These are phyloP conservation scores for Conus canariensis DNA, from an alignment of 2,888 invertebrate species.

Conservation along the genomic window DNA sequence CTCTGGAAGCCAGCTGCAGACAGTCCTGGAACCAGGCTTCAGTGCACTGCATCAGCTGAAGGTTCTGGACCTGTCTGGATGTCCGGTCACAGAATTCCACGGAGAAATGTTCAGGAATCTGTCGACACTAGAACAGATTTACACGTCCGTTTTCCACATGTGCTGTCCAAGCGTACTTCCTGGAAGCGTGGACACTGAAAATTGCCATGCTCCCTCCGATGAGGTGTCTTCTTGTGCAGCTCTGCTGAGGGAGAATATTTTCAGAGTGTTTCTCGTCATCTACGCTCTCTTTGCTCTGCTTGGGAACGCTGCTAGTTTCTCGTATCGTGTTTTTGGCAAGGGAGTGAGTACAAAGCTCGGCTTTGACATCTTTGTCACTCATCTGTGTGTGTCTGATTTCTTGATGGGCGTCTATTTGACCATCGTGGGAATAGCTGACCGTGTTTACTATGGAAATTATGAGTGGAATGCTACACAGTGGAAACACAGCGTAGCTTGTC, in stretches of 20 bases:
- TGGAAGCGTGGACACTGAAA: neutral
- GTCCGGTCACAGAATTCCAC: slow-evolving; percentile 14
- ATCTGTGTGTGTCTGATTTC: slow-evolving; percentile 48
- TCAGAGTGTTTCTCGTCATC: slow-evolving; percentile 25
- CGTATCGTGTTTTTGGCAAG: slow-evolving; percentile 37
- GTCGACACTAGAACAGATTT: neutral
- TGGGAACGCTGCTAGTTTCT: slow-evolving; percentile 26
- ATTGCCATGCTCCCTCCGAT: slow-evolving; percentile 35
- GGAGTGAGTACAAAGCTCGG: neutral
- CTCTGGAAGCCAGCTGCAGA: neutral
- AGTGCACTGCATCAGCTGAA: neutral
- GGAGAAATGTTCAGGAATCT: slow-evolving; percentile 6
- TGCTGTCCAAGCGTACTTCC: neutral
- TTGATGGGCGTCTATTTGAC: slow-evolving; percentile 61
- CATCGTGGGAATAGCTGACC: slow-evolving; percentile 59
- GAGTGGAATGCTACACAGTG: slow-evolving; percentile 59
- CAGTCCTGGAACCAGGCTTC: neutral
- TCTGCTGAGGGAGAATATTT: slow-evolving; percentile 17
- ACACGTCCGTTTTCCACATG: slow-evolving; percentile 30
- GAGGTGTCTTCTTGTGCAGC: slow-evolving; percentile 40
- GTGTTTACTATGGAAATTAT: slow-evolving; percentile 57
- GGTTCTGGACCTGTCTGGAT: slow-evolving; percentile 9
- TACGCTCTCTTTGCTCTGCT: slow-evolving; percentile 26
- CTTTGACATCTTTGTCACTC: slow-evolving; percentile 44
- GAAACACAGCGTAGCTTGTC: slow-evolving; percentile 57